phyloP scores from a whole-genome alignment of 2,888 invertebrate species.

The Drosophila pseudotalamancana region DNA sequence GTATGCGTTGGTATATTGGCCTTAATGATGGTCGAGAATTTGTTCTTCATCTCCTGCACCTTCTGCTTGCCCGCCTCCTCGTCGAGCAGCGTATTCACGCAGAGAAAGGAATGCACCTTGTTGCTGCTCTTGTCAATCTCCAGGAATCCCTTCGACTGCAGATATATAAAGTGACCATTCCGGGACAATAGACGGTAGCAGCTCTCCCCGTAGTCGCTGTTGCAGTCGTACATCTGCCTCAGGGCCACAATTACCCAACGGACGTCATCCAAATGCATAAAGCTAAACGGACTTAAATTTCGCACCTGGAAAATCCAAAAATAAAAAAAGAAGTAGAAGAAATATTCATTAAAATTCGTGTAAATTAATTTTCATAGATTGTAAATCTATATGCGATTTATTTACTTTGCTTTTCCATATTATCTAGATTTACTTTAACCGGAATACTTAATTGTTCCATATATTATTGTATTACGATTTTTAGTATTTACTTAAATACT shows the following conservation, averaged over 20 bases:
- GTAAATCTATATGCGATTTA: too few relatives aligned
- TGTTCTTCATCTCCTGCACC: conserved; percentile 91
- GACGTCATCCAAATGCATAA: conserved; percentile 95
- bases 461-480: too few relatives aligned
- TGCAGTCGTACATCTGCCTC: conserved; percentile 94
- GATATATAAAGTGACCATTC: conserved; percentile 92
- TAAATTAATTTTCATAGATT: too few relatives aligned
- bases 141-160: conserved; percentile 92
- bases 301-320: conserved; percentile 88
- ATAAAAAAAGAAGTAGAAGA: too few relatives aligned
- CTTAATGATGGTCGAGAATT: conserved; percentile 90
- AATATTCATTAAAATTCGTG: too few relatives aligned
- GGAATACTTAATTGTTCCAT: too few relatives aligned
- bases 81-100: conserved; percentile 91
- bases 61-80: conserved; percentile 90
- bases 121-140: conserved; percentile 91
- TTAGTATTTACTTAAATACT: too few relatives aligned
- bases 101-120: conserved; percentile 93
- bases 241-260: conserved; percentile 95
- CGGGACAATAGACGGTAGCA: conserved; percentile 93
- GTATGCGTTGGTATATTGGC: conserved; percentile 84
- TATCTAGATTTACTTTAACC: too few relatives aligned
- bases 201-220: conserved; percentile 92
- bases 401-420: too few relatives aligned
- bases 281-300: conserved; percentile 94